Evolutionary conservation across 2,888 invertebrate genomes (phyloP), one percentile per base, ranked within the genome.

Genomic region (Glaucopsyche alexis): DNA sequence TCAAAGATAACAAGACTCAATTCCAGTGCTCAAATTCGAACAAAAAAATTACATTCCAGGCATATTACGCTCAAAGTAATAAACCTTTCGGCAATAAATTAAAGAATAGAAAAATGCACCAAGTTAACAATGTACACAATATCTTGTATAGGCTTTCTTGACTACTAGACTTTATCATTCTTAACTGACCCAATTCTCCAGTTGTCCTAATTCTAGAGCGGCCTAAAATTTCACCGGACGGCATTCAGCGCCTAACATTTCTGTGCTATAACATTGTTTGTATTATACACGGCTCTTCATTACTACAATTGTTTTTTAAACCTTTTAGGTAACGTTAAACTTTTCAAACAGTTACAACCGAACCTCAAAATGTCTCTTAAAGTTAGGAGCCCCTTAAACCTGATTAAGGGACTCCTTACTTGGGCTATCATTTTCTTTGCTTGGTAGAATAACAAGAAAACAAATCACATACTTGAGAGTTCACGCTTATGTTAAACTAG

Each of bases 111-210:
- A 60, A 47, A 29, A 60, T 60, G 19, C 55, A 55, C 11, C 19
- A 19, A 55, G 11, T 0, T 60, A 29, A 60, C 60, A 60, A 60
- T 60, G 60, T 60, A 13, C 8, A 47, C 42, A 42, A 8, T 47
- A 47, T 29, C 19, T 60, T 60, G 29, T 49, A 29, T 29, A 19
- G 29, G 66, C 74, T 80, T 79, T 79, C 81, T 81, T 81, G 78
- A 76, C 77, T 77, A 76, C 76, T 75, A 77, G 77, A 79, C 78
- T 79, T 84, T 84, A 81, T 81, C 79, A 79, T 82, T 83, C 83
- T 85, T 82, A 80, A 81, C 84, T 87, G 89, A 89, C 90, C 90
- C 79, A 85, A 88, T 88, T 90, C 81, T 76, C 77, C 88, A 86
- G 86, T 86, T 87, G 90, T 83, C 84, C 89, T 85, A 85, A 86